Conservation (phyloP, 2,888 invertebrate genomes). For the Oscheius sp. region DNA sequence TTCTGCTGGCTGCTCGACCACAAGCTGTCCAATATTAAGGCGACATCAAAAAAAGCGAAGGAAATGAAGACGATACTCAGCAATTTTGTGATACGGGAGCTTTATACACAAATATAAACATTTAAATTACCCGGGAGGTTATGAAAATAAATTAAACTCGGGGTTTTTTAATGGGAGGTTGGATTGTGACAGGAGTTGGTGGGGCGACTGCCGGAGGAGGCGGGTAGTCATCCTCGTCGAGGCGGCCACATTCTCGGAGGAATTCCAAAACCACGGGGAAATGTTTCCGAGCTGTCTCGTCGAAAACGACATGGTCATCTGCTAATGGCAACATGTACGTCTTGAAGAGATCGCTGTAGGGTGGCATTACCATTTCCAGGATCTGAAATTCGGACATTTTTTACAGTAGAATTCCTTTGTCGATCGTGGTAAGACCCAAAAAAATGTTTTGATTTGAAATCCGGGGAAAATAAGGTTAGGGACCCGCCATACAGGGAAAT, state of each 20-base stretch:
- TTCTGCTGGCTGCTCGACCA: conserved; percentile 7
- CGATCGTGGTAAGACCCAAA: background rate
- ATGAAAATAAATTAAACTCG: background rate
- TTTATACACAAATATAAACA: background rate
- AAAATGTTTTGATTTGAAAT: background rate
- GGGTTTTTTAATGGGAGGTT: background rate
- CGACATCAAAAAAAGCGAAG: background rate
- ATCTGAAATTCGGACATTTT: no score
- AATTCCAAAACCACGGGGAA: conserved; percentile 20
- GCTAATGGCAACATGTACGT: conserved; percentile 21
- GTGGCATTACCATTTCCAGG: conserved; percentile 34
- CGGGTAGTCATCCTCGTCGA: conserved; percentile 11
- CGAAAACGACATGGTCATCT: conserved; percentile 25
- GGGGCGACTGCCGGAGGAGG: background rate
- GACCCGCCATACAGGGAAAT: no score
- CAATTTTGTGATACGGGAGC: background rate
- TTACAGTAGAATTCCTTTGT: background rate
- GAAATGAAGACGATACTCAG: background rate
- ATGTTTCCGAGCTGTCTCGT: background rate
- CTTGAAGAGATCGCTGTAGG: conserved; percentile 20
- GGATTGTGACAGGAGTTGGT: background rate
- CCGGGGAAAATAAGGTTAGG: no score
- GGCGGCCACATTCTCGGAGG: conserved; percentile 11
- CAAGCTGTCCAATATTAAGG: background rate
- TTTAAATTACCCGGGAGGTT: background rate